phyloP scores from a whole-genome alignment of 2,797 vertebrate species.

The Malacoraja senta region DNA sequence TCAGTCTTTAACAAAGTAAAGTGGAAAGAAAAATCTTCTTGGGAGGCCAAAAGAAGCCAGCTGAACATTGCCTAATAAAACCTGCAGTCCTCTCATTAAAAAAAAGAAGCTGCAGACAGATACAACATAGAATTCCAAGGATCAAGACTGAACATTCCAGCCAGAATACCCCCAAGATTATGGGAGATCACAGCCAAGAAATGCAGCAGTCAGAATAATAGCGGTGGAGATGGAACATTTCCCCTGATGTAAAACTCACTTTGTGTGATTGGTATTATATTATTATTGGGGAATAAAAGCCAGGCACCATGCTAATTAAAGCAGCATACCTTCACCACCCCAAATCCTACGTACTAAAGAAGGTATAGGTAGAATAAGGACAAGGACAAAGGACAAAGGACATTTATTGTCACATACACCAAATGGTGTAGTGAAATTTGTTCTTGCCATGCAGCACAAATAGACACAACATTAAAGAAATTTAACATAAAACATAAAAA shows the following conservation, averaged over 20 bases:
- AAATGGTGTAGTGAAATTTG: no score
- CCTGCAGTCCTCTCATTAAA: no score
- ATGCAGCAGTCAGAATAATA: not conserved
- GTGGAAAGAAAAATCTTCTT: not conserved
- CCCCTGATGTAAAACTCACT: not conserved
- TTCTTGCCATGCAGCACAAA: no score
- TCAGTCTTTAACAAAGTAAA: not conserved
- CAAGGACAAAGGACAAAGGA: no score
- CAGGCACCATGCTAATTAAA: not conserved
- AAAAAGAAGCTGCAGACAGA: no score
- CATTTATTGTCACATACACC: no score
- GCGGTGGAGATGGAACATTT: not conserved
- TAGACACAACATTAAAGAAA: no score
- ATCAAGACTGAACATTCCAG: not conserved
- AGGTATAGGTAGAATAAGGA: not conserved
- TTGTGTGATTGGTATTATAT: not conserved
- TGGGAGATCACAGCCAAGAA: not conserved
- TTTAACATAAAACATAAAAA: no score
- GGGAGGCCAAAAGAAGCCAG: not conserved
- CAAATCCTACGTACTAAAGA: not conserved
- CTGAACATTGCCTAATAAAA: not conserved
- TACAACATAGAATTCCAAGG: not conserved
- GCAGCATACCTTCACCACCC: not conserved
- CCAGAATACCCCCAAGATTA: not conserved
- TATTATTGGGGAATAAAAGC: not conserved